Percentiles rank a stretch among this genome's conserved stretches.
Conservation (phyloP, 2,113 vertebrate genomes). For the Dicentrarchus labrax region DNA sequence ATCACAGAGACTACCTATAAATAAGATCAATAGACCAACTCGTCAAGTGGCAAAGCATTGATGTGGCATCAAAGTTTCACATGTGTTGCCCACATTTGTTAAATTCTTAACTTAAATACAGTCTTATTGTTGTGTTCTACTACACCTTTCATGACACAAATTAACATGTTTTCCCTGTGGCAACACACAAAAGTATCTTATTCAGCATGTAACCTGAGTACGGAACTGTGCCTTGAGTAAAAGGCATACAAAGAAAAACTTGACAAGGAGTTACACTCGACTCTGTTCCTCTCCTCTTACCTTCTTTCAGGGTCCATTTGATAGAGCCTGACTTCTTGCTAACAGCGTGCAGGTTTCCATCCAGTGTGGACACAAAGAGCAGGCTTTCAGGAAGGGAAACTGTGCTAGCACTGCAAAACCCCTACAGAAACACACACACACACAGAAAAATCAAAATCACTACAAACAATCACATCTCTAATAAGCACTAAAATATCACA, state of each 20-base stretch:
- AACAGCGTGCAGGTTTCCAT: constrained; percentile 96
- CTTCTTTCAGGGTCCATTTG: constrained; percentile 99
- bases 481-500: neutral
- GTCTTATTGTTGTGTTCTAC: neutral
- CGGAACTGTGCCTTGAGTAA: constrained; percentile 9
- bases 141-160: constrained; percentile 1
- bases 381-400: constrained; percentile 95
- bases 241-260: constrained; percentile 1
- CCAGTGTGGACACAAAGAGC: constrained; percentile 96
- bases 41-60: too few species aligned
- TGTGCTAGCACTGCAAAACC: constrained; percentile 85
- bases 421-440: constrained; percentile 75
- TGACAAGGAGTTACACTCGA: neutral
- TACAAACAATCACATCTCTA: neutral
- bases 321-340: constrained; percentile 96
- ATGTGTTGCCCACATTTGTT: neutral
- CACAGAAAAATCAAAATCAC: neutral
- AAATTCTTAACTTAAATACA: neutral
- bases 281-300: constrained; percentile 77
- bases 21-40: too few species aligned
- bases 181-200: constrained; percentile 9
- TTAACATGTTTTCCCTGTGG: neutral
- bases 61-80: neutral
- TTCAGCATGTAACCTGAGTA: constrained; percentile 38
- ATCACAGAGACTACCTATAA: too few species aligned